Conservation (phyloP, 2,797 vertebrate genomes). For the Sciaenops ocellatus region DNA sequence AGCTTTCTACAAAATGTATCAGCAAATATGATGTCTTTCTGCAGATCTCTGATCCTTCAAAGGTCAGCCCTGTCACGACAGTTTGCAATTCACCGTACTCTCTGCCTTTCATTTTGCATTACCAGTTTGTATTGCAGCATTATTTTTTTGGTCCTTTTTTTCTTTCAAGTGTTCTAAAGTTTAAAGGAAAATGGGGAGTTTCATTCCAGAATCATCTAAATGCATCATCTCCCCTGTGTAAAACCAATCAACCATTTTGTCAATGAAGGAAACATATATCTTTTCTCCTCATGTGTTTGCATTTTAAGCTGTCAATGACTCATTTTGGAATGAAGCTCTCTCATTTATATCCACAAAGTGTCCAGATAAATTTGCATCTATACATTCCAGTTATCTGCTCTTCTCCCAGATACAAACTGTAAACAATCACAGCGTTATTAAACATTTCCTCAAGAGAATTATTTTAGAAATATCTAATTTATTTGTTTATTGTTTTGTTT, state of each 20-base stretch:
- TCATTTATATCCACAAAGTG: conserved; percentile 37
- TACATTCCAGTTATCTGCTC: conserved; percentile 63
- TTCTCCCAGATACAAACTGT: conserved; percentile 66
- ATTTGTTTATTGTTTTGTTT: conserved; percentile 89
- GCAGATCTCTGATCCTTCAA: background rate
- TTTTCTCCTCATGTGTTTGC: conserved; percentile 31
- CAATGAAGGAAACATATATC: conserved; percentile 22
- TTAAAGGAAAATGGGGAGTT: conserved; percentile 23
- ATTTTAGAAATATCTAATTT: conserved; percentile 90
- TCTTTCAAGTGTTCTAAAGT: background rate
- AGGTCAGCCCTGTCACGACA: no score
- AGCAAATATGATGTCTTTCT: background rate
- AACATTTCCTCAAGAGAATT: conserved; percentile 83
- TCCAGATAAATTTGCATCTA: conserved; percentile 35
- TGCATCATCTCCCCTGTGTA: conserved; percentile 10
- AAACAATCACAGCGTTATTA: conserved; percentile 75
- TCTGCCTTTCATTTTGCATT: background rate
- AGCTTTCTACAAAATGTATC: conserved; percentile 2
- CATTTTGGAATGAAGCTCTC: conserved; percentile 46
- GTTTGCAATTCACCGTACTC: no score
- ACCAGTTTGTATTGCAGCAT: background rate
- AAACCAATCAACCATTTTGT: conserved; percentile 14
- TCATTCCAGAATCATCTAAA: conserved; percentile 36
- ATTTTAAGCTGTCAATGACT: conserved; percentile 22
- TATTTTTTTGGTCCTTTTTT: background rate